phyloP scores from a whole-genome alignment of 2,797 vertebrate species.

The Squalus acanthias region DNA sequence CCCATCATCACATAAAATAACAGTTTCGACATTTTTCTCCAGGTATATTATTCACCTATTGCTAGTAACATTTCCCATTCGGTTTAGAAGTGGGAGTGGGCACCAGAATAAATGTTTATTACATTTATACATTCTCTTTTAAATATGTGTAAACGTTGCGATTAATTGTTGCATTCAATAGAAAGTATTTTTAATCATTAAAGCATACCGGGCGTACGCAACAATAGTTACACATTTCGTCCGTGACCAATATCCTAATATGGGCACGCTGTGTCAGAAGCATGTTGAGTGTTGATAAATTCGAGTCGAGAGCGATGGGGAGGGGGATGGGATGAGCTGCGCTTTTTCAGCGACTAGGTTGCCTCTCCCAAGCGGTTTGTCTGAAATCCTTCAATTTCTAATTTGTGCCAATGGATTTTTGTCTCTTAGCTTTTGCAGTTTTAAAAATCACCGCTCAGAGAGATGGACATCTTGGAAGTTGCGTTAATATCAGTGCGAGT shows the following conservation, averaged over 20 bases:
- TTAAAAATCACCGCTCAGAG: background rate
- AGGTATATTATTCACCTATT: background rate
- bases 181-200: background rate
- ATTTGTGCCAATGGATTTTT: background rate
- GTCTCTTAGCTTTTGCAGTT: background rate
- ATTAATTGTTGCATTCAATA: background rate
- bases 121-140: background rate
- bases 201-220: background rate
- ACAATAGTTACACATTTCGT: background rate
- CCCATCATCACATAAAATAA: background rate
- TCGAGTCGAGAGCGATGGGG: background rate
- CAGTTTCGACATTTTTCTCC: background rate
- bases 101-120: background rate
- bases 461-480: background rate
- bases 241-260: conserved; percentile 24
- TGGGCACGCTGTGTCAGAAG: conserved; percentile 12
- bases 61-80: background rate
- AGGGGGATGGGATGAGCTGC: background rate
- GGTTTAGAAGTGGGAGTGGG: background rate
- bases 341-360: background rate
- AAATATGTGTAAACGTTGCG: background rate
- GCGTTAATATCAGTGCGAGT: background rate
- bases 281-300: conserved; percentile 13
- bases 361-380: background rate
- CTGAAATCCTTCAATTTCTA: background rate